Percentiles rank a stretch among this genome's conserved stretches.
Evolutionary conservation across 2,888 invertebrate species (phyloP).

Genomic region (Cryptosula pallasiana): DNA sequence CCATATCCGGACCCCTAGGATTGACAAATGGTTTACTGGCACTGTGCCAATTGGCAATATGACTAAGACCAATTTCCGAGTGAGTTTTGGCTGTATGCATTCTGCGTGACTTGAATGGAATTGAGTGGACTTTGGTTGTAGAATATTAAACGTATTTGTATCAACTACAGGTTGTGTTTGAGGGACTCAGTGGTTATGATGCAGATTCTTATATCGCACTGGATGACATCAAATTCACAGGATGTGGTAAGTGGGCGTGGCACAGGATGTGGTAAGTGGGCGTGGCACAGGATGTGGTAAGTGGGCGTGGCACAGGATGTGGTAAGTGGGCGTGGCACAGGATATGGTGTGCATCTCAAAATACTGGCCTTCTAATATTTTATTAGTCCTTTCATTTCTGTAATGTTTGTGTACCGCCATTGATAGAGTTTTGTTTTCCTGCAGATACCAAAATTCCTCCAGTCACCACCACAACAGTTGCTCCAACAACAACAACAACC

Average conservation of each 20-base stretch:
- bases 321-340: too few species aligned
- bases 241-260: conserved; percentile 14
- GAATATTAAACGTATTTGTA: too few species aligned
- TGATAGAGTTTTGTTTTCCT: too few species aligned
- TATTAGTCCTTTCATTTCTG: too few species aligned
- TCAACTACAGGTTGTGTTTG: conserved; percentile 11
- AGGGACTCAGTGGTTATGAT: neutral
- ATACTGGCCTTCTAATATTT: too few species aligned
- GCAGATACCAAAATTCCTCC: neutral
- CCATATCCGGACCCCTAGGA: neutral
- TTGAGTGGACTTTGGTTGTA: too few species aligned
- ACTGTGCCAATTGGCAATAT: neutral
- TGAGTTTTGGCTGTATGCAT: too few species aligned
- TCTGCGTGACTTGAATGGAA: too few species aligned
- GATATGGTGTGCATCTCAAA: too few species aligned
- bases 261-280: conserved; percentile 20
- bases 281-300: too few species aligned
- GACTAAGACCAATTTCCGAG: neutral
- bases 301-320: too few species aligned
- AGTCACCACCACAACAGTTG: neutral
- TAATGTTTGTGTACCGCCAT: too few species aligned
- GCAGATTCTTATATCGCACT: neutral
- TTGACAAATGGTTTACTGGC: neutral
- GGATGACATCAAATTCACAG: conserved; percentile 7
- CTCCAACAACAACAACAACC: neutral